These are phyloP conservation scores for Aphaenogaster ashmeadi DNA, from an alignment of 1,140 invertebrate species.

Conservation along the genomic window DNA sequence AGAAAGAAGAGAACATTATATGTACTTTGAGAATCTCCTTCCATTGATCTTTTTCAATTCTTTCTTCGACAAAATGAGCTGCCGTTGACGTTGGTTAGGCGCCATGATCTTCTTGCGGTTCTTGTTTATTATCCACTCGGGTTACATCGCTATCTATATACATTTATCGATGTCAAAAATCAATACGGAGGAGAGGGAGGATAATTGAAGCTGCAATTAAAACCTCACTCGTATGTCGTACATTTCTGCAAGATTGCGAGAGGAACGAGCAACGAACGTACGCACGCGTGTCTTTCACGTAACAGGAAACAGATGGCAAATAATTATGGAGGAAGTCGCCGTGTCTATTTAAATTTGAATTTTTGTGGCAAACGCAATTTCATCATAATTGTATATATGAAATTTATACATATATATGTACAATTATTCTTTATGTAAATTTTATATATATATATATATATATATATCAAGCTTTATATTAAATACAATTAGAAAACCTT, in stretches of 20 bases:
- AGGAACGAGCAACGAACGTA: neutral
- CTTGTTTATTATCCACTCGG: slow-evolving; percentile 1
- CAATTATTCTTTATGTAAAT: neutral
- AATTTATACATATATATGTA: neutral
- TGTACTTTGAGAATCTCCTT: slow-evolving; percentile 76
- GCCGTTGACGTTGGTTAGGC: slow-evolving; percentile 80
- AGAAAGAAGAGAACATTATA: slow-evolving; percentile 13
- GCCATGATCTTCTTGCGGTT: slow-evolving; percentile 72
- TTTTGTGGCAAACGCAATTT: neutral
- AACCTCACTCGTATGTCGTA: neutral
- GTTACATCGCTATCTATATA: neutral
- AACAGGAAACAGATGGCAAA: neutral
- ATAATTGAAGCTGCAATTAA: slow-evolving; percentile 23
- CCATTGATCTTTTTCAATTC: slow-evolving; percentile 76
- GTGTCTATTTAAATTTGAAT: neutral
- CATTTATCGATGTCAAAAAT: slow-evolving; percentile 28
- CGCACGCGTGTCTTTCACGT: neutral
- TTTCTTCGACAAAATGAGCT: slow-evolving; percentile 76
- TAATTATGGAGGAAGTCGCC: neutral
- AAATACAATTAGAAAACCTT: neutral
- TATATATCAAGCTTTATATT: neutral
- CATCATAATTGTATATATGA: neutral
- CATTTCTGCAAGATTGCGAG: neutral
- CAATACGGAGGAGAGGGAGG: neutral
- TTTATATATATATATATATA: no score